Base-by-base conservation (phyloP, 2,888 invertebrate species). In the Maniola hyperantus region DNA sequence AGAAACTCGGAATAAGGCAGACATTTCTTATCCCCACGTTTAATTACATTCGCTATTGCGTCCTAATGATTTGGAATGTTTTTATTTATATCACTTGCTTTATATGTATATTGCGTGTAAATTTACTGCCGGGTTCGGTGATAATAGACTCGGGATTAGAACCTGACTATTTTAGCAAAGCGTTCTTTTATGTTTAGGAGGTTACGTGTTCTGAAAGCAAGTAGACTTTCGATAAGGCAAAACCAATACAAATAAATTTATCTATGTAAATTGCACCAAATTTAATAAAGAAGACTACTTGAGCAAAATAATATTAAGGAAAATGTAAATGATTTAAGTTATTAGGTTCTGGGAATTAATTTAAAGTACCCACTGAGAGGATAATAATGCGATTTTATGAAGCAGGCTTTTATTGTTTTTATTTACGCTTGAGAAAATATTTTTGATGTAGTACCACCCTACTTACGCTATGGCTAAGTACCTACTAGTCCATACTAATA, bases 141-240 rank as follows among this genome's bases (percentile, higher is more conserved):
- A 78, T 77, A 79, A 83, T 79, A 73, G 77, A 51, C 75, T 77
- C 76, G 73, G 81, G 83, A 82, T 83, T 81, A 84, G 77, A 77
- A 79, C 78, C 79, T 80, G 78, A 80, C 80, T 81, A 82, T 80
- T 80, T 79, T 79, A 77, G 79, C 74, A 73, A 79, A 80, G 79
- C 78, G 79, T 78, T 79, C 79, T 84, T 84, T 83, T 82, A 84
- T 81, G 81, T 84, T 83, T 80, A 84, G 80, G 78, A 81, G 79
- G 77, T 82, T 82, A 83, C 83, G 83, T 85, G 83, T 79, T 73
- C 77, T 77, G 83, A 78, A 82, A 83, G 76, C 80, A 79, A 78
- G 76, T 73, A 70, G 74, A 69, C 73, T 73, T 72, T 71, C 71
- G 55, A 73, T 73, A 67, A 67, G 70, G 64, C 57, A 57, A 64